phyloP scores from a whole-genome alignment of 2,797 vertebrate genomes.

The Gymnopithys bicolor region DNA sequence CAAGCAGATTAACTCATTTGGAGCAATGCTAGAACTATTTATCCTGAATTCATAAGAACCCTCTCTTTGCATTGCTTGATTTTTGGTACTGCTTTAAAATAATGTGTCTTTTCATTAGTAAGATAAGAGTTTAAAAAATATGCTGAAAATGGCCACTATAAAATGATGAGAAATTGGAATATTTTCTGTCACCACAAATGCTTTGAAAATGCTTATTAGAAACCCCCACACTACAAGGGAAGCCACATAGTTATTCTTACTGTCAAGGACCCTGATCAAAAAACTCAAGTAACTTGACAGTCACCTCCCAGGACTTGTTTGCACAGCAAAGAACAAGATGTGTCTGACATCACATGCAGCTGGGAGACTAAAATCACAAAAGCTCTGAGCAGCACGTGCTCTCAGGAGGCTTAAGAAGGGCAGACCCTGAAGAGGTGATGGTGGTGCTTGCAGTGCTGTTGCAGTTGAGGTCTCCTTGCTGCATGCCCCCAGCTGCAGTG shows the following conservation, averaged over 20 bases:
- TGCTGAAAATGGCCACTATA: not conserved
- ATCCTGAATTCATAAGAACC: not conserved
- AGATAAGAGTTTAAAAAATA: not conserved
- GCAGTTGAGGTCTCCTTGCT: not conserved
- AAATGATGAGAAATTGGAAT: not conserved
- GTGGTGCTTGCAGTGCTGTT: not conserved
- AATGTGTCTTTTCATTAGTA: not conserved
- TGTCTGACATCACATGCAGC: rapidly evolving
- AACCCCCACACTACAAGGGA: not conserved
- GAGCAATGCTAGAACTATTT: not conserved
- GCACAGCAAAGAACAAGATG: not conserved
- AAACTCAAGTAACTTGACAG: not conserved
- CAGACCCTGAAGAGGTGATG: not conserved
- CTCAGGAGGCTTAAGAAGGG: not conserved
- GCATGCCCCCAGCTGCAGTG: not conserved
- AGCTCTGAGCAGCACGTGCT: not conserved
- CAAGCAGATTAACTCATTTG: not conserved
- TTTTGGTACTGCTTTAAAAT: not conserved
- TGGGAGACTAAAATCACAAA: not conserved
- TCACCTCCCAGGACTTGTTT: not conserved
- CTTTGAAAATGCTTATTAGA: not conserved
- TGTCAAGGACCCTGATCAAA: not conserved
- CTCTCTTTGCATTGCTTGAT: not conserved
- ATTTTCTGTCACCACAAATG: not conserved
- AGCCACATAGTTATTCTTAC: not conserved